Base-by-base conservation (phyloP, 2,113 vertebrate genomes). In the Uria aalge region DNA sequence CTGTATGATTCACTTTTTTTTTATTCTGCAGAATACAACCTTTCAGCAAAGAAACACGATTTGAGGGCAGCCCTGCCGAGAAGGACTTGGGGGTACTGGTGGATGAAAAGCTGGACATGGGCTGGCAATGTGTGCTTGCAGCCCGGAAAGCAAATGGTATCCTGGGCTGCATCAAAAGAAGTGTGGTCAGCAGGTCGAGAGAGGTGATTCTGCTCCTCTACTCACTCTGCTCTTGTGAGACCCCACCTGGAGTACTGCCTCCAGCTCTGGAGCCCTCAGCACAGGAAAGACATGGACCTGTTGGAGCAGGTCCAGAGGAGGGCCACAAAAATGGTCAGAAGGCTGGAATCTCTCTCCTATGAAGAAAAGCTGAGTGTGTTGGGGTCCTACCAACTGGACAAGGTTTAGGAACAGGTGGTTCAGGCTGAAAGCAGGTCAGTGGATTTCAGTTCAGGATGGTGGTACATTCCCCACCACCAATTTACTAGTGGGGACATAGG, bases 141-240 rank as follows among this genome's bases (percentile, higher is more conserved):
- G 67, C 63, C 19, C 36, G 36, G 74, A 62, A 63, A 23, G 23
- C 20, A 43, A 88, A 17, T 8, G 0, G 1, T 29, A 24, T 52
- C 45, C 30, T 71, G 40, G 32, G 38, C 27, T 85, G 14, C 57
- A 59, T 43, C 9, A 40, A 18, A 34, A 63, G 48, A 11, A 30
- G 1, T 0, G 0, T 67, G 50, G 26, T 9, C n/a, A 85, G 36
- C 32, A 1, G 0, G 11, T n/a, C 0, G 5, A 43, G 41, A 14
- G 19, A 62, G 22, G 18, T 5, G 56, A 52, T 60, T 43, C 17
- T 85, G 2, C 26, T 15, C 36, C 20, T 62, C 59, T 52, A 1
- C 23, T 72, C 38, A 1, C 20, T 72, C 41, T 3, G 4, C 26
- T 66, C 14, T 40, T 2, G 6, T 22, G 34, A 60, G 36, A 56